These are phyloP conservation scores for Megaptera novaeangliae DNA, from an alignment of 2,113 vertebrate species.

Conservation along the genomic window DNA sequence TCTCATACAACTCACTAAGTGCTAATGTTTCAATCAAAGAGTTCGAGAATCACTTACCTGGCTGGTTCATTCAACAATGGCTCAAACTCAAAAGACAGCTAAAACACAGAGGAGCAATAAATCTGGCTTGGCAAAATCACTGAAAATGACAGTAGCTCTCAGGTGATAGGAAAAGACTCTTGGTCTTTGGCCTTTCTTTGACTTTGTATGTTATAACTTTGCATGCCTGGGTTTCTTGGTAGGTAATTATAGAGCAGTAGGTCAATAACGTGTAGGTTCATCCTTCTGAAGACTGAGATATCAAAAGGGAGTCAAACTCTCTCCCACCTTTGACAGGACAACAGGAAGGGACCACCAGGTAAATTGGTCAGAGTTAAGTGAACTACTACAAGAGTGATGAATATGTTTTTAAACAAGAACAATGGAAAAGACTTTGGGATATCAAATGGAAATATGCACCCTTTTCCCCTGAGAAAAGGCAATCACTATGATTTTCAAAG, in stretches of 20 bases:
- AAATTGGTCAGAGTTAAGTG: background rate
- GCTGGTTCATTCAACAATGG: background rate
- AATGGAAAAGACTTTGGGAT: background rate
- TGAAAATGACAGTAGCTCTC: background rate
- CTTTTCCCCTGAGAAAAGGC: background rate
- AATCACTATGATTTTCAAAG: background rate
- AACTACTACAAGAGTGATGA: background rate
- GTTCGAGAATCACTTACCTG: background rate
- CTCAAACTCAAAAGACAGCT: background rate
- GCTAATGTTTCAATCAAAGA: background rate
- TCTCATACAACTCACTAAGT: background rate
- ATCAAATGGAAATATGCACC: background rate
- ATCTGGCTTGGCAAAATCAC: background rate
- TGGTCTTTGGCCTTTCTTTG: background rate
- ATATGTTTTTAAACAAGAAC: background rate
- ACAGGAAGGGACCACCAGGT: background rate
- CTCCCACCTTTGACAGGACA: background rate
- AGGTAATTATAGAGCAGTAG: background rate
- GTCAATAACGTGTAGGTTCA: background rate
- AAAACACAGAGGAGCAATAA: background rate
- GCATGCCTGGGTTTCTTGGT: background rate
- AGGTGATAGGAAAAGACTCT: background rate
- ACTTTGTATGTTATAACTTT: background rate
- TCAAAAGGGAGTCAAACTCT: background rate
- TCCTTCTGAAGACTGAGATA: background rate